Evolutionary conservation across 2,888 invertebrate genomes (phyloP), one percentile per base, ranked within the genome.

Genomic region (Zygothrica quintamaculata): DNA sequence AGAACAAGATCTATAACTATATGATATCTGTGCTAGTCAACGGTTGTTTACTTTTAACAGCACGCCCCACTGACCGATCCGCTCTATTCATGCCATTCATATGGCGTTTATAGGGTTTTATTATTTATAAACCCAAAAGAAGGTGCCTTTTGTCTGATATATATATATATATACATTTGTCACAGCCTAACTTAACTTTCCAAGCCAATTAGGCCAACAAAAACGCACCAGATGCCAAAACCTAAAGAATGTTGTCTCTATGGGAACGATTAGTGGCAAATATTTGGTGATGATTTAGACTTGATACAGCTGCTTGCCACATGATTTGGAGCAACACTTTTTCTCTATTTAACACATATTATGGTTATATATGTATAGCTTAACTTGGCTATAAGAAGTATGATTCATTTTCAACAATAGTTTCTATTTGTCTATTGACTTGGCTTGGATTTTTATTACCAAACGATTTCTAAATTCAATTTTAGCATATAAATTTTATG

Each of bases 1-100:
- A n/a, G n/a, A n/a, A n/a, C n/a, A n/a, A n/a, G n/a, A n/a, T n/a
- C n/a, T n/a, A n/a, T n/a, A n/a, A n/a, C n/a, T 8, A 7, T 9
- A 18, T 44, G 55, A 60, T 72, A 80, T 75, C 79, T 81, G 75
- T 78, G 82, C 68, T 80, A 84, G 61, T 62, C 65, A 80, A 81
- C 80, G 80, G 84, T 84, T 68, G 31, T 77, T 67, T 68, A 55
- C 46, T 33, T 46, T 47, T n/a, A n/a, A 46, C 59, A 36, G 51
- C 58, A 62, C 59, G 39, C 50, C 58, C 66, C 51, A 55, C 58
- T 60, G 59, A 65, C 64, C 69, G 37, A 48, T 62, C 46, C 11
- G 12, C 25, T 34, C 42, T 55, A 39, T 37, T 37, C 36, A 46
- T 37, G 29, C n/a, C 37, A 60, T 36, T 33, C 29, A 43, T 42